Conservation (phyloP, 2,797 vertebrate genomes). For the Distichodus sexfasciatus region DNA sequence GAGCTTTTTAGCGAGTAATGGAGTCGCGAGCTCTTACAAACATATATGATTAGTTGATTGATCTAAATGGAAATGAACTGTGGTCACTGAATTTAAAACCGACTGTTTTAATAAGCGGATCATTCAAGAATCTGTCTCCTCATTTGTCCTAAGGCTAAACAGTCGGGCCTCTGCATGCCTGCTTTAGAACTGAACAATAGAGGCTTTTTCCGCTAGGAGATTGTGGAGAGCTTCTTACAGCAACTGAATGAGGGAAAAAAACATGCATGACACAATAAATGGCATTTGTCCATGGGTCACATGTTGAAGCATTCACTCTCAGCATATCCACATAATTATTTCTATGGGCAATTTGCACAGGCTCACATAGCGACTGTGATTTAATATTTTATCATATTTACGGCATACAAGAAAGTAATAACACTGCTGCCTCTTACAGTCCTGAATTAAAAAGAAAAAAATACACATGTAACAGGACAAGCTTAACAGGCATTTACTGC, state of each 20-base stretch:
- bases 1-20: too few species aligned
- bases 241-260: conserved; percentile 49
- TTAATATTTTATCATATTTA: too few species aligned
- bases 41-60: too few species aligned
- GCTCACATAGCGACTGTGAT: neutral
- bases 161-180: conserved; percentile 49
- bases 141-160: conserved; percentile 32
- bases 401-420: too few species aligned
- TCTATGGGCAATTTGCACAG: neutral
- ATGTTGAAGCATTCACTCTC: conserved; percentile 17
- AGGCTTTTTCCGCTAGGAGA: conserved; percentile 57
- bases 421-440: too few species aligned
- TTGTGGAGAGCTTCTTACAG: conserved; percentile 55
- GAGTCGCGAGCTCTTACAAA: too few species aligned
- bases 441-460: too few species aligned
- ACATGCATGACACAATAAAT: conserved; percentile 3
- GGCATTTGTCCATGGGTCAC: conserved; percentile 27
- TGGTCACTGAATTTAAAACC: neutral
- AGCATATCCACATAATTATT: neutral
- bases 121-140: neutral
- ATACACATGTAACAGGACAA: too few species aligned
- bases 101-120: neutral
- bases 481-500: too few species aligned
- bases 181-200: conserved; percentile 60
- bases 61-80: too few species aligned